A percentile compares a stretch with the other conserved stretches of the same genome.
phyloP scores from a whole-genome alignment of 2,113 vertebrate genomes.

The Platichthys stellatus region DNA sequence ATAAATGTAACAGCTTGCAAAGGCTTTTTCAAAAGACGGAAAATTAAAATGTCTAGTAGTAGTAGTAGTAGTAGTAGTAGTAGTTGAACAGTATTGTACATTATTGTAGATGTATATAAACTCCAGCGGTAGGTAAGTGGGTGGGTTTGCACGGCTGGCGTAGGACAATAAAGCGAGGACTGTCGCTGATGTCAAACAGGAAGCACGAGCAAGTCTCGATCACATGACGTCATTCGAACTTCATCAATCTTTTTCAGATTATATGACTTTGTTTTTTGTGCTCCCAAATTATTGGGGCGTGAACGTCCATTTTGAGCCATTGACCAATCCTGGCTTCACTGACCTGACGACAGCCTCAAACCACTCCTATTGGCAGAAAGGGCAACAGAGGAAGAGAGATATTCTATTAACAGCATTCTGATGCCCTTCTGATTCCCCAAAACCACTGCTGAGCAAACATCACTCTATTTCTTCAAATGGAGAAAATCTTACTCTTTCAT shows the following conservation, averaged over 20 bases:
- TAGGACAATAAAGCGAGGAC: constrained; percentile 35
- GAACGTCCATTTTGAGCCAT: background rate
- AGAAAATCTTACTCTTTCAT: constrained; percentile 4
- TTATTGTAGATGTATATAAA: constrained; percentile 84
- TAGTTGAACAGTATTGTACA: constrained; percentile 87
- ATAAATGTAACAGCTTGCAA: constrained; percentile 78
- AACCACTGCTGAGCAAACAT: constrained; percentile 37
- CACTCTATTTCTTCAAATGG: background rate
- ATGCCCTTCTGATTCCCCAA: constrained; percentile 34
- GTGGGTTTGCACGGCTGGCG: constrained; percentile 41
- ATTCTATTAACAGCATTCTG: constrained; percentile 15
- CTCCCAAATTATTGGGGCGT: background rate
- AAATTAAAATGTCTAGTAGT: constrained; percentile 56
- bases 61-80: constrained; percentile 75
- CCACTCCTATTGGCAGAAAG: constrained; percentile 42
- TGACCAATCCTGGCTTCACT: constrained; percentile 39
- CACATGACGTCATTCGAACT: background rate
- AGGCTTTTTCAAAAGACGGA: constrained; percentile 83
- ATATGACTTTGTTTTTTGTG: background rate
- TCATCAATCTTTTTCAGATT: background rate
- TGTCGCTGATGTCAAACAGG: background rate
- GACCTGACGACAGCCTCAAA: constrained; percentile 64
- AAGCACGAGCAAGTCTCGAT: background rate
- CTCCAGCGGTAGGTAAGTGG: constrained; percentile 60
- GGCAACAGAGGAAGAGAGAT: constrained; percentile 50